Evolutionary conservation across 2,888 invertebrate genomes (phyloP).

Genomic region (Eupithecia dodoneata): DNA sequence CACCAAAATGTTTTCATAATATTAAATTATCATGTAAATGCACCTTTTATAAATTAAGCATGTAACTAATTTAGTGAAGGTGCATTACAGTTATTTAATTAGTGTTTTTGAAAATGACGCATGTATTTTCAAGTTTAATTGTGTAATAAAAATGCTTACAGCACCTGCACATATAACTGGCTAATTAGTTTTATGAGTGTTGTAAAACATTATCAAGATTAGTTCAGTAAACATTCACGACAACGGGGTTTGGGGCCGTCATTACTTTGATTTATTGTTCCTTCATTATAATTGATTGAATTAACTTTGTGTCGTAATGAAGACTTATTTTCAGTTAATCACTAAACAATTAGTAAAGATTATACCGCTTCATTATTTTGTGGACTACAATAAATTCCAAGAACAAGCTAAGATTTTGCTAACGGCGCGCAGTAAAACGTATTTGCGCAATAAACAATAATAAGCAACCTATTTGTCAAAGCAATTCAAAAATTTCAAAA

Average conservation of each 20-base stretch:
- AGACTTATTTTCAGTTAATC: not conserved
- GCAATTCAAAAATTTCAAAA: constrained; percentile 59
- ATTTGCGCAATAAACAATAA: constrained; percentile 37
- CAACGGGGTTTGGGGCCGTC: constrained; percentile 48
- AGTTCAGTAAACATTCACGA: constrained; percentile 46
- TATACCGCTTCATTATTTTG: no score
- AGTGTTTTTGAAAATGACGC: constrained; percentile 20
- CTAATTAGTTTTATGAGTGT: constrained; percentile 59
- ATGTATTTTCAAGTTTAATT: constrained; percentile 34
- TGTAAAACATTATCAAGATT: constrained; percentile 65
- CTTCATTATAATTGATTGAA: constrained; percentile 20
- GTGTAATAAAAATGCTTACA: constrained; percentile 45
- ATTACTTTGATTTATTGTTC: constrained; percentile 45
- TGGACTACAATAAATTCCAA: not conserved
- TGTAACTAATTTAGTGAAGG: constrained; percentile 8
- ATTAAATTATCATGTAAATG: not conserved
- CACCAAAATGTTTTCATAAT: not conserved
- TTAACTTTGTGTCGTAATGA: not conserved
- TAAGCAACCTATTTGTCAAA: constrained; percentile 51
- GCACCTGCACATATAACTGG: constrained; percentile 53
- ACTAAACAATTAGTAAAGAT: no score
- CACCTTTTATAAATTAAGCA: not conserved
- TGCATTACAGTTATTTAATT: constrained; percentile 18
- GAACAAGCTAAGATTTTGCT: not conserved
- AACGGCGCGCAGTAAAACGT: constrained; percentile 23